Evolutionary conservation across 2,888 invertebrate species (phyloP), one percentile per base, ranked within the genome.

Genomic region (Aphelenchoides bicaudatus): DNA sequence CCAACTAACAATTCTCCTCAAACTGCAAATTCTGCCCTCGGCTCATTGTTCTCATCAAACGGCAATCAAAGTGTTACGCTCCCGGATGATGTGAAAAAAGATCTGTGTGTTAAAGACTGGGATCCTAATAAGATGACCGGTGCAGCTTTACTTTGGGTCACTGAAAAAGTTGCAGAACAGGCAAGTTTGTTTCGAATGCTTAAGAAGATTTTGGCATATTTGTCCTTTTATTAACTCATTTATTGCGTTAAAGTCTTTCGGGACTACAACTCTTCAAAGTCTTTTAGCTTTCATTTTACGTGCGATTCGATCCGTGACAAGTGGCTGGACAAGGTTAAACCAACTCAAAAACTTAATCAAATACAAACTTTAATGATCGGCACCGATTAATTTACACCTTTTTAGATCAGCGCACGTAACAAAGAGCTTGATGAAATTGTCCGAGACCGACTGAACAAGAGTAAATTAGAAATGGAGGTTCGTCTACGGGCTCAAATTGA

Each of bases 401-500:
- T 63, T 63, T 25, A 63, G 63, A 63, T 63, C 13, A 39, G 43
- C 1, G 54, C 48, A 13, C 49, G 52, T 23, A 39, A 54, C 31
- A 37, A 50, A 23, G 63, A 65, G 48, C 50, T 68, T 29, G 65
- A 65, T 25, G 59, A 63, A 21, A 30, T 65, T 28, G 57, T 65
- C 8, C 58, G 64, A 1, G 65, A 65, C 19, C 56, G 67, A 21
- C 62, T 65, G 16, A 46, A 37, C n/a, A 58, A 68, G 28, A 62
- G 63, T 5, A 65, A 68, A 39, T 43, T 68, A 6, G 74, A 75
- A 39, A 65, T 73, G 64, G 76, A 75, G 58, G 61, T 63, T 37
- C 60, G 71, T 54, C 59, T 74, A 25, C 65, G 73, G 47, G 66
- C 66, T 16, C 76, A 75, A 61, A 74, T 73, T 37, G 73, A 75